Percentiles rank a stretch among this genome's conserved stretches.
Evolutionary conservation across 1,140 invertebrate species (phyloP).

Genomic region (Aphidius gifuensis): DNA sequence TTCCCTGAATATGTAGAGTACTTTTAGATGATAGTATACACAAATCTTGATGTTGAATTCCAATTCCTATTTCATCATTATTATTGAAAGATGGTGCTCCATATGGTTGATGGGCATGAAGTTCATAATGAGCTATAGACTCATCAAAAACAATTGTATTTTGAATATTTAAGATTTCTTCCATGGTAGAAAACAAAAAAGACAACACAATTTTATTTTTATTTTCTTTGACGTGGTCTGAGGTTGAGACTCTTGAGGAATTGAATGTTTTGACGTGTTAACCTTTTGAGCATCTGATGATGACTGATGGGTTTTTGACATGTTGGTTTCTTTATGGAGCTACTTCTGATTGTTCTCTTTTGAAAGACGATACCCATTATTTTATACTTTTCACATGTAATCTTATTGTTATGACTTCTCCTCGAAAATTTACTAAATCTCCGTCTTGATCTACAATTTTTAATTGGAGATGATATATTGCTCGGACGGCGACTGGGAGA

Average conservation of each 20-base stretch:
- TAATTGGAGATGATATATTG: background rate
- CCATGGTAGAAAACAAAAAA: background rate
- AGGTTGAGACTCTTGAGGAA: no score
- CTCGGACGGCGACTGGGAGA: background rate
- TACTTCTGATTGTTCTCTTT: background rate
- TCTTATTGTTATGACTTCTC: background rate
- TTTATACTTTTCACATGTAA: no score
- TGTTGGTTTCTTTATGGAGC: background rate
- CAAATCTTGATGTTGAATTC: no score
- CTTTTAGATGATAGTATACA: no score
- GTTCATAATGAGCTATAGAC: no score
- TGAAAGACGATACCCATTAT: no score
- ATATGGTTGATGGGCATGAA: no score
- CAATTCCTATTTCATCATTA: no score
- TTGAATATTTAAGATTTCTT: slow-evolving; percentile 2
- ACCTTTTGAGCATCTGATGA: background rate
- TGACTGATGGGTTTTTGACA: background rate
- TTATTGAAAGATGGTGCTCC: no score
- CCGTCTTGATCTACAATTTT: background rate
- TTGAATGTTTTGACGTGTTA: background rate
- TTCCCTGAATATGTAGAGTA: no score
- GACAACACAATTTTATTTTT: slow-evolving; percentile 1
- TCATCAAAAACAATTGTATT: no score
- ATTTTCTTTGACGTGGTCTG: background rate
- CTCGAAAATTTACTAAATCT: background rate